Evolutionary conservation across 2,888 invertebrate species (phyloP).

Genomic region (Drosophila robusta): DNA sequence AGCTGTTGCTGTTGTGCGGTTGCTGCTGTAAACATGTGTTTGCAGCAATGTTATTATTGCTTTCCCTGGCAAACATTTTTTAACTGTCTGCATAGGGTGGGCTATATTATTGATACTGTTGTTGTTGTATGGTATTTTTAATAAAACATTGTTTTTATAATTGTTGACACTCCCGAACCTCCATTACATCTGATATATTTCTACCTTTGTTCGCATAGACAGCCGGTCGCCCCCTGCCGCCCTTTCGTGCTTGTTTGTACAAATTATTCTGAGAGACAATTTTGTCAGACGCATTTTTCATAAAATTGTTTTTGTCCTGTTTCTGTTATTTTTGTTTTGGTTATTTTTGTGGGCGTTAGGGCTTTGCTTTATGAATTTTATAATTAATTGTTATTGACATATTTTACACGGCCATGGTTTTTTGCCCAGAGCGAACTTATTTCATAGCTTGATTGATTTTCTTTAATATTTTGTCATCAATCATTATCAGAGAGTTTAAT

Average conservation of each 20-base stretch:
- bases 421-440: conserved; percentile 14
- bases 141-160: conserved; percentile 68
- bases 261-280: conserved; percentile 73
- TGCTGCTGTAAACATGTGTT: conserved; percentile 15
- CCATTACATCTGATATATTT: conserved; percentile 53
- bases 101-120: conserved; percentile 13
- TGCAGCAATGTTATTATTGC: conserved; percentile 17
- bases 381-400: conserved; percentile 71
- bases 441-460: conserved; percentile 68
- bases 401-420: conserved; percentile 47
- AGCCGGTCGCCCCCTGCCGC: conserved; percentile 2
- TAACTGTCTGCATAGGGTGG: conserved; percentile 19
- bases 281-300: conserved; percentile 72
- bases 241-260: conserved; percentile 49
- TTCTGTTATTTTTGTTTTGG: conserved; percentile 35
- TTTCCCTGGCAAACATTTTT: conserved; percentile 47
- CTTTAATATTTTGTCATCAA: conserved; percentile 56
- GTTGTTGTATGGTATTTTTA: conserved; percentile 46
- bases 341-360: conserved; percentile 34
- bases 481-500: conserved; percentile 33
- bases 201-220: conserved; percentile 27
- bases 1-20: conserved; percentile 41
- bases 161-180: conserved; percentile 37
- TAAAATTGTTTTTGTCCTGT: conserved; percentile 24
- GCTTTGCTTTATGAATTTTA: conserved; percentile 63